Base-by-base conservation (phyloP, 2,113 vertebrate genomes). In the Damaliscus lunatus region DNA sequence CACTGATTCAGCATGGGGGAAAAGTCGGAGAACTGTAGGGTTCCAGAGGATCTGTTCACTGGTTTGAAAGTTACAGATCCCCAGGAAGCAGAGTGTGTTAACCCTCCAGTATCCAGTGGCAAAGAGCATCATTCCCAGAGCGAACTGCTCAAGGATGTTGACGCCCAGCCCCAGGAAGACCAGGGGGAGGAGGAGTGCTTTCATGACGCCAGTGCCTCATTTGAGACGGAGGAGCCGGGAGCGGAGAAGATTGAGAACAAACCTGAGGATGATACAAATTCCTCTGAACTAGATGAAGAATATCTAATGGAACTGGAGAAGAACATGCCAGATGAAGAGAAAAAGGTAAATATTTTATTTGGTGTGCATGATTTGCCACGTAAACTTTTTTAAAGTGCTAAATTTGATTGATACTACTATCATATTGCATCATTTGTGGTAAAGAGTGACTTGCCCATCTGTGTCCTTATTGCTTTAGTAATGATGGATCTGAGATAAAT, bases 261-360 rank as follows among this genome's bases (percentile, higher is more conserved):
- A 78, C 48, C 90, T 85, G 88, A 84, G 43, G 90, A 94, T 2
- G 96, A 96, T 13, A 94, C 88, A 33, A 98, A 81, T 90, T 85
- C 98, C 92, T 98, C 97, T 46, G 99, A 99, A 19, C 82, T 98
- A 71, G 99, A 99, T 62, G 99, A 99, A 98, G 99, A 99, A 60
- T 98, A 99, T 67, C 98, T 99, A 77, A 71, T 98, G 94, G 99
- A 99, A 85, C 97, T 99, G 90, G 99, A 99, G 96, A 99, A 99
- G 95, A 95, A 99, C 50, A 97, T 99, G 98, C 98, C 99, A 40
- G 98, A 99, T n/a, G 99, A 99, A 92, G 99, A 99, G 97, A 99
- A 99, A 77, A 98, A 99, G 99, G 99, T 99, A 99, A 98, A 31
- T 53, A 8, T 62, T 21, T 52, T 82, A 31, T 40, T 78, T 53